phyloP scores from a whole-genome alignment of 2,888 invertebrate species.

The Melolontha melolontha region DNA sequence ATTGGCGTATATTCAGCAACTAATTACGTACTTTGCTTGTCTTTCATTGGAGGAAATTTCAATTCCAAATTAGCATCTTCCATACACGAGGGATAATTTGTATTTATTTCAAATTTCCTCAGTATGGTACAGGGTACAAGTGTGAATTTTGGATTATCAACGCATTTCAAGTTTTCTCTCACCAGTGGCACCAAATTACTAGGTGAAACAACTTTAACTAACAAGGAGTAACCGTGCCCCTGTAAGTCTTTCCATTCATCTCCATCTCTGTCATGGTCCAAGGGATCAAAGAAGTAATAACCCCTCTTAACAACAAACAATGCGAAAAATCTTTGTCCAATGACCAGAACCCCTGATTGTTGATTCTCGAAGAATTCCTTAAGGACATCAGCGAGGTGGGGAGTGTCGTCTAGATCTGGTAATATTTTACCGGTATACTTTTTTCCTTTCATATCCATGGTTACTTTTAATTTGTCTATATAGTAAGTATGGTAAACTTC shows the following conservation, averaged over 20 bases:
- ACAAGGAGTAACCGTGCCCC: slow-evolving; percentile 53
- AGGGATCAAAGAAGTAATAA: slow-evolving; percentile 59
- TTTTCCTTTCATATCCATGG: slow-evolving; percentile 54
- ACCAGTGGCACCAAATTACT: slow-evolving; percentile 53
- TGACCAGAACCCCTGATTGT: slow-evolving; percentile 55
- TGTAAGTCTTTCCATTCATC: slow-evolving; percentile 54
- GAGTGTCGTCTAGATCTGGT: slow-evolving; percentile 45
- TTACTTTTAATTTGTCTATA: slow-evolving; percentile 54
- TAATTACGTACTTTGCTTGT: slow-evolving; percentile 24
- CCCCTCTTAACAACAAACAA: slow-evolving; percentile 54
- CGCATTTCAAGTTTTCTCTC: slow-evolving; percentile 51
- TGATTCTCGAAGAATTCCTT: slow-evolving; percentile 55
- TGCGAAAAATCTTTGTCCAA: slow-evolving; percentile 55
- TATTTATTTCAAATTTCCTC: slow-evolving; percentile 55
- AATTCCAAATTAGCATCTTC: slow-evolving; percentile 48
- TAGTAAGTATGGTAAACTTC: slow-evolving; percentile 57
- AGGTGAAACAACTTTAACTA: slow-evolving; percentile 54
- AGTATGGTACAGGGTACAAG: slow-evolving; percentile 53
- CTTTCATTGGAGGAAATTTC: slow-evolving; percentile 22
- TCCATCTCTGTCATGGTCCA: slow-evolving; percentile 57
- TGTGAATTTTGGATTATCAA: slow-evolving; percentile 43
- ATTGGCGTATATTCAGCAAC: no score
- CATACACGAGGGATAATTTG: slow-evolving; percentile 49
- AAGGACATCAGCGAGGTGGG: slow-evolving; percentile 45
- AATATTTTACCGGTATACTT: slow-evolving; percentile 48